Evolutionary conservation across 1,140 invertebrate species (phyloP).

Genomic region (Drosophila kikkawai): DNA sequence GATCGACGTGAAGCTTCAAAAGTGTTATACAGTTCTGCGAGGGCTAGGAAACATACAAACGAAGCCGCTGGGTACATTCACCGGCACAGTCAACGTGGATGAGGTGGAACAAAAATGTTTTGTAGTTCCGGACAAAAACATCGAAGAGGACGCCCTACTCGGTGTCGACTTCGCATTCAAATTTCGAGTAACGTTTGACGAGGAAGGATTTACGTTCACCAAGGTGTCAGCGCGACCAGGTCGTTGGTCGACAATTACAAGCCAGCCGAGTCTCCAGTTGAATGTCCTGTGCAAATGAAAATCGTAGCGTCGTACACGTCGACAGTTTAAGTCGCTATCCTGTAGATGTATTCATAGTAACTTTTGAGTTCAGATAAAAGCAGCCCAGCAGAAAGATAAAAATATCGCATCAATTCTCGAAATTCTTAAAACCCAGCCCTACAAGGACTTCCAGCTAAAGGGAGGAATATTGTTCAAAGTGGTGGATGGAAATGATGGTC

Average conservation of each 20-base stretch:
- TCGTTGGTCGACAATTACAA: no score
- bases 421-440: background rate
- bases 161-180: background rate
- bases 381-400: background rate
- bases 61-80: background rate
- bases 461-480: background rate
- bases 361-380: background rate
- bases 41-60: background rate
- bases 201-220: background rate
- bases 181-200: background rate
- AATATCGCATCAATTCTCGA: background rate
- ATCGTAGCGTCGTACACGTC: background rate
- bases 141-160: background rate
- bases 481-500: no score
- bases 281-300: no score
- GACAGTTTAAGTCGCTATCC: background rate
- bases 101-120: background rate
- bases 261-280: no score
- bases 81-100: background rate
- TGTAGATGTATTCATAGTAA: background rate
- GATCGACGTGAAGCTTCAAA: background rate
- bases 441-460: background rate
- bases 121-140: background rate
- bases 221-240: background rate
- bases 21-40: background rate